A percentile compares a stretch with the other conserved stretches of the same genome.
Evolutionary conservation across 2,113 vertebrate species (phyloP).

Genomic region (Kryptolebias marmoratus): DNA sequence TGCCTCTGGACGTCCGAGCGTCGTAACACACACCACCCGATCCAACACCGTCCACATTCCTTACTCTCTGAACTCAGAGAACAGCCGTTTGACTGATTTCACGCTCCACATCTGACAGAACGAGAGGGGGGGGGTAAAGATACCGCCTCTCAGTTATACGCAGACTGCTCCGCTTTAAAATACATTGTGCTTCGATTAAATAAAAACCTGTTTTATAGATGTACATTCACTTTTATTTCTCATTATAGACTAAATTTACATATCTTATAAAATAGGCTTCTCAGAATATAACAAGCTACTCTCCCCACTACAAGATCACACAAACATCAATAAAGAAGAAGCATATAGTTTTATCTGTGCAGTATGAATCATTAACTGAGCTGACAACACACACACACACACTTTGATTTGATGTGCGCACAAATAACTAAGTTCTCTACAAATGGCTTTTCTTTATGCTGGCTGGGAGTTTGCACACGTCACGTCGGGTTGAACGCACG

Average conservation of each 20-base stretch:
- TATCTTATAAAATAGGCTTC: conserved; percentile 71
- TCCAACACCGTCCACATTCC: too few species aligned
- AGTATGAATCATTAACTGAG: conserved; percentile 36
- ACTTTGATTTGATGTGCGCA: conserved; percentile 31
- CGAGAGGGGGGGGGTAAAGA: conserved; percentile 3
- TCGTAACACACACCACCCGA: neutral
- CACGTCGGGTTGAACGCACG: conserved; percentile 25
- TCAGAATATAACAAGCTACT: conserved; percentile 70
- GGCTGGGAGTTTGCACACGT: conserved; percentile 28
- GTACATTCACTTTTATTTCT: conserved; percentile 76
- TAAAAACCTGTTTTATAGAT: conserved; percentile 74
- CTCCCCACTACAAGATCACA: conserved; percentile 55
- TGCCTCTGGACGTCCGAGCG: neutral
- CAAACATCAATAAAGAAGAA: conserved; percentile 59
- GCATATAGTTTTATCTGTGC: conserved; percentile 20
- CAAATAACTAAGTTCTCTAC: conserved; percentile 45
- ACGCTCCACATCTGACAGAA: conserved; percentile 5
- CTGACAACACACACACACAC: conserved; percentile 28
- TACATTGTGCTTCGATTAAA: conserved; percentile 80
- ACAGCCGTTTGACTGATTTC: conserved; percentile 19
- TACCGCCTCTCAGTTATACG: conserved; percentile 40
- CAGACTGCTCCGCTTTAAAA: conserved; percentile 56
- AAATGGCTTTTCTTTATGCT: conserved; percentile 75
- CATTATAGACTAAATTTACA: conserved; percentile 74
- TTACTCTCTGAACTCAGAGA: too few species aligned